phyloP scores from a whole-genome alignment of 2,113 vertebrate genomes.

The Phaetusa simplex region DNA sequence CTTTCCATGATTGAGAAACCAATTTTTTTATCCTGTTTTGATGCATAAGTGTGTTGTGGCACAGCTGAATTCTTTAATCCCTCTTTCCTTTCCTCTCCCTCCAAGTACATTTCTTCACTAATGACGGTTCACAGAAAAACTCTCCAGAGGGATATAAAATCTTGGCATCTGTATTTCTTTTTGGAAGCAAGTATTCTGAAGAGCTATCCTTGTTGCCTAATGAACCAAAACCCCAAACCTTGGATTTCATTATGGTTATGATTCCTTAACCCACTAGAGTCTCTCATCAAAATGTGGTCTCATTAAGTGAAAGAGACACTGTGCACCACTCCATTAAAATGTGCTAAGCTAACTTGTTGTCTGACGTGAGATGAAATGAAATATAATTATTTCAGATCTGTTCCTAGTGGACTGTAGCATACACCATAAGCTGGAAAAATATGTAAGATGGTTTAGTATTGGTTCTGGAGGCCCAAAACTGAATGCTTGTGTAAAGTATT shows the following conservation, averaged over 20 bases:
- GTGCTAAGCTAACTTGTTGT: constrained; percentile 64
- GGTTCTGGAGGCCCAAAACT: neutral
- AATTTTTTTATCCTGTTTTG: neutral
- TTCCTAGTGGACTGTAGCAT: constrained; percentile 21
- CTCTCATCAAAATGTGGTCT: constrained; percentile 71
- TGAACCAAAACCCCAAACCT: constrained; percentile 71
- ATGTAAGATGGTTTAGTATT: neutral
- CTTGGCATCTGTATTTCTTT: constrained; percentile 55
- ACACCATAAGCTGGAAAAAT: neutral
- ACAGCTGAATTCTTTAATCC: constrained; percentile 19
- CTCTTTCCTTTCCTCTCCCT: neutral
- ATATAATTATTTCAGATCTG: constrained; percentile 62
- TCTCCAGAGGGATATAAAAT: constrained; percentile 39
- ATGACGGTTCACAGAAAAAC: constrained; percentile 36
- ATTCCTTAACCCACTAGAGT: constrained; percentile 71
- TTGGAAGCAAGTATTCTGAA: constrained; percentile 60
- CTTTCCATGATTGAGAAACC: neutral
- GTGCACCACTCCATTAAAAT: constrained; percentile 67
- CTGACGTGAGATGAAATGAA: constrained; percentile 59
- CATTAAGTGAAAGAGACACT: constrained; percentile 71
- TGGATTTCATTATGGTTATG: constrained; percentile 74
- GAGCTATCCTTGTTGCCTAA: constrained; percentile 71
- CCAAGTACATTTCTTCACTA: constrained; percentile 25
- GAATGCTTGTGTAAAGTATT: neutral
- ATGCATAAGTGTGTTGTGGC: neutral